Evolutionary conservation across 2,888 invertebrate species (phyloP).

Genomic region (Sminthurides aquaticus): DNA sequence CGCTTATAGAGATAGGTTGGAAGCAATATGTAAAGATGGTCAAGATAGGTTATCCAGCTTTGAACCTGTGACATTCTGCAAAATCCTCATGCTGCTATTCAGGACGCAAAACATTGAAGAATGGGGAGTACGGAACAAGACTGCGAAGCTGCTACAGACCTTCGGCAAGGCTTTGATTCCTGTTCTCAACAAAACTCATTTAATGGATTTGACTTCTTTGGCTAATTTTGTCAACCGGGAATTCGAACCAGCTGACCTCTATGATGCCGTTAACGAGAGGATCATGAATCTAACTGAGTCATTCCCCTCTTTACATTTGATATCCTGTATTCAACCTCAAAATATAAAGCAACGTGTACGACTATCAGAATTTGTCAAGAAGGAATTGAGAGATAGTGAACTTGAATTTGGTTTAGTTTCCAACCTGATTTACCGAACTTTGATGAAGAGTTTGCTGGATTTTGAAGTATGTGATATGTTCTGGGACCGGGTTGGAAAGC

Average conservation of each 20-base stretch:
- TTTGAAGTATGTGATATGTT: constrained; percentile 23
- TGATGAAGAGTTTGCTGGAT: constrained; percentile 27
- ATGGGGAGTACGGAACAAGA: not conserved
- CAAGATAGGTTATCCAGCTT: constrained; percentile 2
- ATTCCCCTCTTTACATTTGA: constrained; percentile 26
- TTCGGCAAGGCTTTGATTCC: constrained; percentile 24
- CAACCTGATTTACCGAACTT: constrained; percentile 20
- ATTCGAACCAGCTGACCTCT: constrained; percentile 27
- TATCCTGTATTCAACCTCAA: constrained; percentile 26
- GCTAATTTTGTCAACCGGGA: constrained; percentile 29
- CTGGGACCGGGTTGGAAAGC: constrained; percentile 26
- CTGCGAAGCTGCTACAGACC: constrained; percentile 4
- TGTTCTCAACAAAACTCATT: constrained; percentile 19
- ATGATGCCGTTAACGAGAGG: constrained; percentile 25
- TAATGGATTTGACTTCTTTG: constrained; percentile 31
- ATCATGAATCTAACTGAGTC: constrained; percentile 28
- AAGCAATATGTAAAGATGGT: not conserved
- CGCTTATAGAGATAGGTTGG: constrained; percentile 18
- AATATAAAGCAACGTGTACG: constrained; percentile 24
- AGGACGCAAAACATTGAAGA: not conserved
- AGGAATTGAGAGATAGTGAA: constrained; percentile 20
- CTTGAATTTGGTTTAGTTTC: constrained; percentile 21
- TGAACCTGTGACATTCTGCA: constrained; percentile 30
- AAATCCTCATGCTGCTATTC: constrained; percentile 14
- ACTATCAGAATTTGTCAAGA: constrained; percentile 15